phyloP scores from a whole-genome alignment of 2,888 invertebrate species.

The Acleris cristana region DNA sequence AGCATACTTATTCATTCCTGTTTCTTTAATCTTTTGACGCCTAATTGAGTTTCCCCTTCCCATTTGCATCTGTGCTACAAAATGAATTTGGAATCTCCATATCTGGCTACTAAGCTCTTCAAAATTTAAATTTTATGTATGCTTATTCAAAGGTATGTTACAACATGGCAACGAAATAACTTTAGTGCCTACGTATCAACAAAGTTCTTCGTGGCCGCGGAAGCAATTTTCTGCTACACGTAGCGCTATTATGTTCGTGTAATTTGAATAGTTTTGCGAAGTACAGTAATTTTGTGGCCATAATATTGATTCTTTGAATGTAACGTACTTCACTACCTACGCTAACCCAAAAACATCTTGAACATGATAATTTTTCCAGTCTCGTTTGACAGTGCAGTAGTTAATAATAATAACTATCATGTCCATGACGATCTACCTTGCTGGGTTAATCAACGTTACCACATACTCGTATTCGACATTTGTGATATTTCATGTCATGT shows the following conservation, averaged over 20 bases:
- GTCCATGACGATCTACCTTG: too few species aligned
- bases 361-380: too few species aligned
- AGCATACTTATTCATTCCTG: too few species aligned
- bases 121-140: slow-evolving; percentile 2
- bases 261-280: slow-evolving; percentile 32
- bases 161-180: slow-evolving; percentile 12
- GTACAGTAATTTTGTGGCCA: not conserved
- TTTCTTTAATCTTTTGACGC: not conserved
- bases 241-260: slow-evolving; percentile 15
- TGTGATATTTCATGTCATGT: too few species aligned
- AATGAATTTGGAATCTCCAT: slow-evolving; percentile 9
- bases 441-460: too few species aligned
- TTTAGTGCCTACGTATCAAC: slow-evolving; percentile 19
- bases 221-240: slow-evolving; percentile 36
- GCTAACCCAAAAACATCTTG: too few species aligned
- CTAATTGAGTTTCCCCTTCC: slow-evolving; percentile 6
- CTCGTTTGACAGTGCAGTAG: too few species aligned
- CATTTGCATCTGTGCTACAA: slow-evolving; percentile 5
- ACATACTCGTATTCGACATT: too few species aligned
- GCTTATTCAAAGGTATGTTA: not conserved
- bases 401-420: too few species aligned
- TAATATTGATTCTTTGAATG: slow-evolving; percentile 18
- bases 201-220: slow-evolving; percentile 14
- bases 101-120: slow-evolving; percentile 1
- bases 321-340: too few species aligned